These are phyloP conservation scores for Triplophysa tibetana DNA, from an alignment of 2,113 vertebrate genomes.

Conservation along the genomic window DNA sequence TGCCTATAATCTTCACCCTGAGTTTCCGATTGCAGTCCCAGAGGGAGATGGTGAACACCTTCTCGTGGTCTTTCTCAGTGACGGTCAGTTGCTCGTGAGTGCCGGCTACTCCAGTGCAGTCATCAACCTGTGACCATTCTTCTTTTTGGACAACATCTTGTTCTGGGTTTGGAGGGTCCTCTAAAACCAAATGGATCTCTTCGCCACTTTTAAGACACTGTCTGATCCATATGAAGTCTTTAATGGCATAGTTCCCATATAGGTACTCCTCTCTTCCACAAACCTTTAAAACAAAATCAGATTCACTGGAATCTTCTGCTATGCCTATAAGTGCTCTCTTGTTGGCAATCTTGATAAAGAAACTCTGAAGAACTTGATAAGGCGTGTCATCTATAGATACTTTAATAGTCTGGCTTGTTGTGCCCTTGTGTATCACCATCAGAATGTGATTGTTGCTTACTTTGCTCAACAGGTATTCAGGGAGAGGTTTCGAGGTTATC, in stretches of 20 bases:
- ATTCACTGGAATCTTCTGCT: conserved; percentile 80
- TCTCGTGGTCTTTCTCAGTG: conserved; percentile 92
- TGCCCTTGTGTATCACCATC: conserved; percentile 86
- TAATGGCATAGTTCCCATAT: conserved; percentile 85
- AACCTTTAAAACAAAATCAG: conserved; percentile 89
- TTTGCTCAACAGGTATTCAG: conserved; percentile 85
- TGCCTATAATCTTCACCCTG: conserved; percentile 91
- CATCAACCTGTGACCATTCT: conserved; percentile 95
- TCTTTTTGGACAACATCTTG: conserved; percentile 89
- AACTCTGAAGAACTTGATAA: conserved; percentile 82
- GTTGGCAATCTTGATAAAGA: conserved; percentile 89
- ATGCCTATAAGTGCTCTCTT: conserved; percentile 90
- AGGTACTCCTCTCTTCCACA: conserved; percentile 96
- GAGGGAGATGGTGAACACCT: conserved; percentile 95
- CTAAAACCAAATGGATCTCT: conserved; percentile 92
- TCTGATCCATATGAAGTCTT: conserved; percentile 90
- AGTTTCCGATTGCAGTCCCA: conserved; percentile 98
- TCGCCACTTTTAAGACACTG: conserved; percentile 93
- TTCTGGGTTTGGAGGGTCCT: conserved; percentile 79
- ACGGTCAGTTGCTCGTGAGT: conserved; percentile 96
- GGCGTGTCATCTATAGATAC: conserved; percentile 90
- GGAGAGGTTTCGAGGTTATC: conserved; percentile 85
- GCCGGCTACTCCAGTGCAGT: conserved; percentile 93
- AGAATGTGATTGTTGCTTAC: conserved; percentile 84
- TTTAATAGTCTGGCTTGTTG: conserved; percentile 92